Conservation (phyloP, 2,797 vertebrate species). For the Brotula barbata region DNA sequence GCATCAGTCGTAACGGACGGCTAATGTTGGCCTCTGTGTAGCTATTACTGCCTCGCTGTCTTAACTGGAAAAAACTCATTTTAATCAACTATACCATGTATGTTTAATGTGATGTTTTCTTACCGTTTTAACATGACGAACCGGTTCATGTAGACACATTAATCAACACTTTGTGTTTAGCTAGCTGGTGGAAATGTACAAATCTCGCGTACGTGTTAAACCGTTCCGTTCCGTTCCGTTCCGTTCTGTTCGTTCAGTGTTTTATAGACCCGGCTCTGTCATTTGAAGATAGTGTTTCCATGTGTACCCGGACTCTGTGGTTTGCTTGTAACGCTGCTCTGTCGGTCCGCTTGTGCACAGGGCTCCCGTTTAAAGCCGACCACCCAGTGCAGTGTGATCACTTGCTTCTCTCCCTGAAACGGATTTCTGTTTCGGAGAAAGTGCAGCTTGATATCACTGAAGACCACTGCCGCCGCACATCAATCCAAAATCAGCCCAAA, state of each 20-base stretch:
- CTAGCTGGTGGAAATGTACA: not conserved
- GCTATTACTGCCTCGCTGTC: not conserved
- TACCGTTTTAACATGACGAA: too few species aligned
- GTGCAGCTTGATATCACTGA: constrained; percentile 58
- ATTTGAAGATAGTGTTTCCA: not conserved
- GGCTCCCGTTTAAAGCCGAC: constrained; percentile 78
- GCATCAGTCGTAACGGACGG: not conserved
- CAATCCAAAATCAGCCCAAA: constrained; percentile 53
- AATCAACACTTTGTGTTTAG: not conserved
- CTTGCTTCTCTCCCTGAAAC: constrained; percentile 69
- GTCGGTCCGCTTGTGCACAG: constrained; percentile 56
- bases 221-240: too few species aligned
- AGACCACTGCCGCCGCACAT: constrained; percentile 68
- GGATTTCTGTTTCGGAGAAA: constrained; percentile 65
- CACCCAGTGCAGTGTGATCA: constrained; percentile 70
- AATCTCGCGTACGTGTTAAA: not conserved
- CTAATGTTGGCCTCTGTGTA: constrained; percentile 13
- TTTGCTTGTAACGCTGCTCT: constrained; percentile 21
- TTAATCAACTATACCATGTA: too few species aligned
- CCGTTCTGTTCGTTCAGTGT: too few species aligned
- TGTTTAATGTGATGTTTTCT: too few species aligned
- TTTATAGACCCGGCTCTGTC: too few species aligned
- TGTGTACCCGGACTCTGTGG: not conserved
- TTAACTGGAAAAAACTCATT: not conserved
- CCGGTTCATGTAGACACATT: not conserved